These are phyloP conservation scores for Psilopsiagon aymara DNA, from an alignment of 2,113 vertebrate species.

Conservation along the genomic window DNA sequence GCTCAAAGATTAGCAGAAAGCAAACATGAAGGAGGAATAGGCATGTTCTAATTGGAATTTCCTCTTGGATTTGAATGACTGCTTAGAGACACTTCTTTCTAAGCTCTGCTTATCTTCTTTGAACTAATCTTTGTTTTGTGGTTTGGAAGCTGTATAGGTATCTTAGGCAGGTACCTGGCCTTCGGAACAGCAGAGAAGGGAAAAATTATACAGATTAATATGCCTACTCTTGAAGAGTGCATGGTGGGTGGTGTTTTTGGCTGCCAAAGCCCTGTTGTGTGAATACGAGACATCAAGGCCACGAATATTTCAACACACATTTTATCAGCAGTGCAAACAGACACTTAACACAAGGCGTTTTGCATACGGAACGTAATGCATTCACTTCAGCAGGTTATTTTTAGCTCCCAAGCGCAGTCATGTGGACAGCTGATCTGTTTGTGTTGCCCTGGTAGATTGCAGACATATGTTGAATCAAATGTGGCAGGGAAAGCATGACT, in stretches of 20 bases:
- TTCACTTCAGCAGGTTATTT: conserved; percentile 16
- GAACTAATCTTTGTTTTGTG: neutral
- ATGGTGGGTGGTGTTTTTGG: conserved; percentile 40
- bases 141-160: neutral
- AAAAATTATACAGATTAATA: neutral
- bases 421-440: conserved; percentile 28
- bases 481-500: conserved; percentile 22
- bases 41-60: neutral
- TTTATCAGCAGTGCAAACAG: conserved; percentile 51
- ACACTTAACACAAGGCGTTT: neutral
- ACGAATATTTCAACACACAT: conserved; percentile 31
- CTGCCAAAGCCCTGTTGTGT: conserved; percentile 25
- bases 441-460: conserved; percentile 33
- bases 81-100: neutral
- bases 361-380: conserved; percentile 21
- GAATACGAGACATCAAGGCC: conserved; percentile 26
- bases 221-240: accelerated
- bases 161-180: neutral
- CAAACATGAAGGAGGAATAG: neutral
- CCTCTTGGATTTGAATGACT: neutral
- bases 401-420: conserved; percentile 42
- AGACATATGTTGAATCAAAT: conserved; percentile 41
- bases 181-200: neutral
- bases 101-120: neutral
- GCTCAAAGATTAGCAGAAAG: neutral